A percentile compares a stretch with the other conserved stretches of the same genome.
phyloP scores from a whole-genome alignment of 2,113 vertebrate genomes.

The Cottus gobio region DNA sequence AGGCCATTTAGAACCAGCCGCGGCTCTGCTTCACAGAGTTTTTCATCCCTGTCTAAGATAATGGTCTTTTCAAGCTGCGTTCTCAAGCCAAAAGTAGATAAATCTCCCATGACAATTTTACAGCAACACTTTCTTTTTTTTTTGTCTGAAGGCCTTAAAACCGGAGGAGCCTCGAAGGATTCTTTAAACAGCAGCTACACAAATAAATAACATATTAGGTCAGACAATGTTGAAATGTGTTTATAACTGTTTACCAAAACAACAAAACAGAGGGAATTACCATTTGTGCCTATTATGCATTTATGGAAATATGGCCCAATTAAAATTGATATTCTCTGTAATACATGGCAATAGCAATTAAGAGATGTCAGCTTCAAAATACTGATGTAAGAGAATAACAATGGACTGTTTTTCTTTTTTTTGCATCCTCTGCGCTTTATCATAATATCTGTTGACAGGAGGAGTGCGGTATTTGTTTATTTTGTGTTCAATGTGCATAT shows the following conservation, averaged over 20 bases:
- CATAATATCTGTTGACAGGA: conserved; percentile 1
- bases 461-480: not conserved
- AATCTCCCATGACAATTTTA: conserved; percentile 63
- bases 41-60: conserved; percentile 60
- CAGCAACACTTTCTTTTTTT: conserved; percentile 40
- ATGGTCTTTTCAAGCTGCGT: conserved; percentile 70
- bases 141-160: conserved; percentile 28
- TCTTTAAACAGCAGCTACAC: conserved; percentile 34
- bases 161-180: conserved; percentile 39
- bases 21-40: conserved; percentile 66
- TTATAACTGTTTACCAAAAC: conserved; percentile 22
- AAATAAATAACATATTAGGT: conserved; percentile 37
- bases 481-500: not conserved
- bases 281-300: conserved; percentile 30
- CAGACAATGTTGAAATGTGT: conserved; percentile 37
- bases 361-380: conserved; percentile 44
- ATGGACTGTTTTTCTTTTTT: not conserved
- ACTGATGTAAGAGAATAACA: conserved; percentile 33
- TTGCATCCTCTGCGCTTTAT: not conserved
- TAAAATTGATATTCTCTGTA: conserved; percentile 59
- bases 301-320: conserved; percentile 71
- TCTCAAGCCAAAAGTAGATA: conserved; percentile 62
- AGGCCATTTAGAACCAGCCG: conserved; percentile 68
- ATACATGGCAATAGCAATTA: conserved; percentile 50
- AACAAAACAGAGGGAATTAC: conserved; percentile 19